Evolutionary conservation across 2,888 invertebrate species (phyloP).

Genomic region (Rotaria sp.): DNA sequence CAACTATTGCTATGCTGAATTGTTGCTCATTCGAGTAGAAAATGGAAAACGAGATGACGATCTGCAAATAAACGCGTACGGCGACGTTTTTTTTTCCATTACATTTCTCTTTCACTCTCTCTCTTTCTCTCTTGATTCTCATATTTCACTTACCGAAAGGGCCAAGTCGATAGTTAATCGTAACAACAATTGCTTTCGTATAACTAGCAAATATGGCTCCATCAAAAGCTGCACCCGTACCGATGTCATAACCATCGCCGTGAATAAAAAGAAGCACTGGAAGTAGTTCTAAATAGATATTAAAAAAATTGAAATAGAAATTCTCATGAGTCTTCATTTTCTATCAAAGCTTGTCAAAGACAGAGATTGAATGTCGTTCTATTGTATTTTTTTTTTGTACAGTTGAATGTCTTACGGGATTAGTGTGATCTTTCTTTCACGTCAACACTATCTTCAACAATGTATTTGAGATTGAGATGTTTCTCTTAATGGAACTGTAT

Average conservation of each 20-base stretch:
- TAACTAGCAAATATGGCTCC: conserved; percentile 14
- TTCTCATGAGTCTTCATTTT: not conserved
- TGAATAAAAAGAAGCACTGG: not conserved
- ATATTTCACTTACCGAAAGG: conserved; percentile 13
- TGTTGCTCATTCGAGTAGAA: conserved; percentile 6
- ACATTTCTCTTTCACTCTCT: not conserved
- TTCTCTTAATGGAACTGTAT: not conserved
- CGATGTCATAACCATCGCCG: not conserved
- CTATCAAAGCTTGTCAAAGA: conserved; percentile 4
- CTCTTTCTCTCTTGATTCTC: not conserved
- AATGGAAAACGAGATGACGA: not conserved
- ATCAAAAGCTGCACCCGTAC: conserved; percentile 6
- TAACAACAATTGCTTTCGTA: conserved; percentile 3
- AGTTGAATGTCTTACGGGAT: not conserved
- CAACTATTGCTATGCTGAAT: not conserved
- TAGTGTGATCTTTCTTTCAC: conserved; percentile 9
- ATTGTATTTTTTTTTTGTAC: not conserved
- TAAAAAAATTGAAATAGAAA: not conserved
- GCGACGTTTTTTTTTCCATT: not conserved
- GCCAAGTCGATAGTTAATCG: not conserved
- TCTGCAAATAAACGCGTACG: not conserved
- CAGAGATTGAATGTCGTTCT: conserved; percentile 3
- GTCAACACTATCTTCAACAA: not conserved
- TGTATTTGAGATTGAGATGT: not conserved
- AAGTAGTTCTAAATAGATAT: not conserved